Base-by-base conservation (phyloP, 2,113 vertebrate species). In the Apodemus sylvaticus region DNA sequence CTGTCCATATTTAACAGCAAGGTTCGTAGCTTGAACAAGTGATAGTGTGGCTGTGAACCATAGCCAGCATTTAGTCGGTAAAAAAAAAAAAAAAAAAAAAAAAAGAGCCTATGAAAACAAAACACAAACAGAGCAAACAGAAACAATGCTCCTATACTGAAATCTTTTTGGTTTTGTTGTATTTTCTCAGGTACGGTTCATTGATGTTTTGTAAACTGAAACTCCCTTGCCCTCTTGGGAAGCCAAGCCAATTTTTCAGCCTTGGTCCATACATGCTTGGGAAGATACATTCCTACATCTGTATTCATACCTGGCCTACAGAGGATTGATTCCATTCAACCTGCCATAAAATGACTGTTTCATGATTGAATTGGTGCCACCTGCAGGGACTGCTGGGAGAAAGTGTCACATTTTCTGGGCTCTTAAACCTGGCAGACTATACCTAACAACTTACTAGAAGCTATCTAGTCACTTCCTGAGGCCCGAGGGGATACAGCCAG, bases 101-200 rank as follows among this genome's bases (percentile, higher is more conserved):
- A 70, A 1, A 70, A 24, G 10, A 24, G 10, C 3, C 42, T 36
- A 0, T 39, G 39, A 29, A 1, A 16, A 2, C 6, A 2, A 53
- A 3, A 77, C 48, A 29, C 26, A 34, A 78, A 48, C 42, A 26
- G 24, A 16, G 16, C 48, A 78, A 39, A 26, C 13, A 68, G 66
- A 17, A 42, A 14, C n/a, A 31, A 68, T 12, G 31, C 66, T 68
- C 45, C n/a, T 71, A 17, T 39, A 66, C 51, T 29, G 83, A 86
- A 86, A 29, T 85, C 62, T 36, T 17, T 71, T 77, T 76, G 24
- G 58, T 86, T 93, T 77, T 55, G 48, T 45, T 70, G 71, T 68
- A 58, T 66, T 78, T 91, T 79, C n/a, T 78, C 42, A 77, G 10
- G 10, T 26, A 20, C 64, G 1, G 64, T 45, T 88, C 39, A 55